Conservation (phyloP, 1,140 invertebrate genomes). For the Pemphigus obesinymphae region DNA sequence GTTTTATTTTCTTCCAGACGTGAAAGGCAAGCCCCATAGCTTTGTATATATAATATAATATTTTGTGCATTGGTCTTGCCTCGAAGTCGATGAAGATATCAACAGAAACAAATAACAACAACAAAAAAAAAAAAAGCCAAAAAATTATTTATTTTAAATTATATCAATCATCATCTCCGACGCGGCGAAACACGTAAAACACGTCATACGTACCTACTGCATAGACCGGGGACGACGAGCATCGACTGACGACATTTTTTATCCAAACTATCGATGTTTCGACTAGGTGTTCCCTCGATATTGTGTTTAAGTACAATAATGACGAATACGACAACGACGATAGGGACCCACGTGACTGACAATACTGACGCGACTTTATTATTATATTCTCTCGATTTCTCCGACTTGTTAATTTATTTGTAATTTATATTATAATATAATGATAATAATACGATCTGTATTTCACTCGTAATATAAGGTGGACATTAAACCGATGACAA, state of each 20-base stretch:
- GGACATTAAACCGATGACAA: not conserved
- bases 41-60: conserved; percentile 12
- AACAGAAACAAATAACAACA: not conserved
- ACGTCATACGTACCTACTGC: not conserved
- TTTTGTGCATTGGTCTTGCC: conserved; percentile 35
- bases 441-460: not conserved
- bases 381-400: not conserved
- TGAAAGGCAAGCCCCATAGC: conserved; percentile 26
- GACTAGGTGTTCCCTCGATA: no score
- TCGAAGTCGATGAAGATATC: not conserved
- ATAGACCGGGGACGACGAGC: not conserved
- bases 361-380: not conserved
- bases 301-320: no score
- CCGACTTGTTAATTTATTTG: conserved; percentile 9
- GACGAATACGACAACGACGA: not conserved
- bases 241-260: not conserved
- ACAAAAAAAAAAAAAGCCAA: not conserved
- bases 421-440: conserved; percentile 4
- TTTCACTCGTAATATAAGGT: no score
- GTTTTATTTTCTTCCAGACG: conserved; percentile 11
- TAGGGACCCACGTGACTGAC: conserved; percentile 25
- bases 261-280: not conserved
- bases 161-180: conserved; percentile 19
- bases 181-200: not conserved
- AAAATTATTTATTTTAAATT: conserved; percentile 36